Evolutionary conservation across 2,888 invertebrate genomes (phyloP).

Genomic region (Pachycephus smyrnensis): DNA sequence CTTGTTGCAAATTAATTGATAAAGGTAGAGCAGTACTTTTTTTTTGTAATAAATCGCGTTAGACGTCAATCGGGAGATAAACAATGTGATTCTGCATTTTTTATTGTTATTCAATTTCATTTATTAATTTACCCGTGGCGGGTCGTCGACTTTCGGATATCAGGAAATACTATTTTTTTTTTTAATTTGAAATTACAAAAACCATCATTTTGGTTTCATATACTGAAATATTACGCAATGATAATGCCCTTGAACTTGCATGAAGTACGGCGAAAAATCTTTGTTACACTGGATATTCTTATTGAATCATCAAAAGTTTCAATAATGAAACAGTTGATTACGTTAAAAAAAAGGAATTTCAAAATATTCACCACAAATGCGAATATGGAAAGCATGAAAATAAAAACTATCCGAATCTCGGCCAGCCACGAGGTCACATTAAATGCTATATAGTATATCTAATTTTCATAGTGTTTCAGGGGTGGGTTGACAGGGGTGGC

Average conservation of each 20-base stretch:
- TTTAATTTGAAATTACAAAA: background rate
- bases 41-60: background rate
- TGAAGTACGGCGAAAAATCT: background rate
- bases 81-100: background rate
- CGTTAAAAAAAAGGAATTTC: no score
- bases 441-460: background rate
- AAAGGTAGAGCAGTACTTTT: background rate
- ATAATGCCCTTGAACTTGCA: no score
- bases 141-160: background rate
- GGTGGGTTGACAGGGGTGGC: constrained; percentile 50
- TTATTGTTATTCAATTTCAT: background rate
- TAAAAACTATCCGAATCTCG: background rate
- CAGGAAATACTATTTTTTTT: background rate
- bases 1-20: background rate
- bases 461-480: constrained; percentile 28
- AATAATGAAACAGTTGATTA: no score
- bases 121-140: background rate
- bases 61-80: background rate
- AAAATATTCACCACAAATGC: no score
- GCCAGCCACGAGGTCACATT: background rate
- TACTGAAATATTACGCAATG: no score
- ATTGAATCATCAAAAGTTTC: background rate
- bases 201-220: background rate
- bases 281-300: background rate
- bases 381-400: background rate